Conservation (phyloP, 2,797 vertebrate species). For the Notamacropus eugenii region DNA sequence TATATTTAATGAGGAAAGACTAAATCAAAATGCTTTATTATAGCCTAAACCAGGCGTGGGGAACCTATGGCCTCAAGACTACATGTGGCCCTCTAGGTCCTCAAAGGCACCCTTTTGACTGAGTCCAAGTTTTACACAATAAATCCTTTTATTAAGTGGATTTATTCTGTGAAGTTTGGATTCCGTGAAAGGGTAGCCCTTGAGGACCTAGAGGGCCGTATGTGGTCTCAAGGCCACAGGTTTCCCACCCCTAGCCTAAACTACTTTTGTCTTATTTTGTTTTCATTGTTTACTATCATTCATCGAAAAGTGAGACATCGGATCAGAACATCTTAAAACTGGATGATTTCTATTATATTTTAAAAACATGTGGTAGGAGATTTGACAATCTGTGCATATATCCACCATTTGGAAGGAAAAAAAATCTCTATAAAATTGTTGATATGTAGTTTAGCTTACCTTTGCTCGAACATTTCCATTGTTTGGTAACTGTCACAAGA, state of each 20-base stretch:
- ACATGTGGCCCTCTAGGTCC: no score
- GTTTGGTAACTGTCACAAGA: not conserved
- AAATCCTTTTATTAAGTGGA: no score
- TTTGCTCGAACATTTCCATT: not conserved
- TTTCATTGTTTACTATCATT: not conserved
- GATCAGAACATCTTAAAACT: not conserved
- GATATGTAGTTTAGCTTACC: not conserved
- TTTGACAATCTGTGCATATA: not conserved
- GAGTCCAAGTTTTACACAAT: no score
- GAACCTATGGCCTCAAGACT: no score
- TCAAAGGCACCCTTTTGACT: no score
- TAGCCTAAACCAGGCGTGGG: not conserved
- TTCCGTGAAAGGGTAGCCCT: no score
- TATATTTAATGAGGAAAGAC: not conserved
- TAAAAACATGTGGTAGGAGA: not conserved
- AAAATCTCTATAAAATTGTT: not conserved
- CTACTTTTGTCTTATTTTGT: conserved; percentile 36
- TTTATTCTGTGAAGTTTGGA: no score
- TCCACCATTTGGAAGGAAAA: not conserved
- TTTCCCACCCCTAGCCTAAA: not conserved
- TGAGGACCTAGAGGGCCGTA: no score
- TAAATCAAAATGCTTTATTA: not conserved
- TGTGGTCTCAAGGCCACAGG: no score
- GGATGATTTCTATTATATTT: not conserved
- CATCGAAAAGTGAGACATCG: not conserved